Percentiles rank a stretch among this genome's conserved stretches.
These are phyloP conservation scores for Callosobruchus maculatus DNA, from an alignment of 2,888 invertebrate species.

Conservation along the genomic window DNA sequence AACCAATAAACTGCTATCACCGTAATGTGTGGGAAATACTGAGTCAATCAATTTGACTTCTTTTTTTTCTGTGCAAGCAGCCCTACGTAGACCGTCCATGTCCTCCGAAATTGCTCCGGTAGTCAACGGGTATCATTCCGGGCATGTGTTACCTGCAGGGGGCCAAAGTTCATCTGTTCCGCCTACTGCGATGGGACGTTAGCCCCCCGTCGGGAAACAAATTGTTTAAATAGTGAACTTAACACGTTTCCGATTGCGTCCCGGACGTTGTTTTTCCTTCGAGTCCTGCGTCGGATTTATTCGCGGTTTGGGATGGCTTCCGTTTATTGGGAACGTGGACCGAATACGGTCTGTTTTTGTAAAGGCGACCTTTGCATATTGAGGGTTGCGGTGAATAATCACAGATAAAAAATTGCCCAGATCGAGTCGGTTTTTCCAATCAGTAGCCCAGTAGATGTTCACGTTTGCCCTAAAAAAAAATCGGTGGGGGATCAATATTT, in stretches of 20 bases:
- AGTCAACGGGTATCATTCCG: conserved; percentile 18
- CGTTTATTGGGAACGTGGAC: not conserved
- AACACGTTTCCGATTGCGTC: conserved; percentile 34
- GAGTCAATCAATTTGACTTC: too few relatives aligned
- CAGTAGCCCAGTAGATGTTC: too few relatives aligned
- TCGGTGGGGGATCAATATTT: too few relatives aligned
- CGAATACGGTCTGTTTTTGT: not conserved
- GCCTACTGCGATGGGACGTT: conserved; percentile 28
- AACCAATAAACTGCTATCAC: too few relatives aligned
- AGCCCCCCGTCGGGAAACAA: conserved; percentile 33
- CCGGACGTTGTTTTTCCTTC: not conserved
- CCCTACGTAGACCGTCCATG: too few relatives aligned
- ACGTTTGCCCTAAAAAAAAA: too few relatives aligned
- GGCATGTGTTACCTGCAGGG: conserved; percentile 31
- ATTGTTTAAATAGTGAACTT: conserved; percentile 38
- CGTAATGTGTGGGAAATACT: too few relatives aligned
- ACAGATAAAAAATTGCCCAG: too few relatives aligned
- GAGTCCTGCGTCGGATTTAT: not conserved
- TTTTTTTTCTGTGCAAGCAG: too few relatives aligned
- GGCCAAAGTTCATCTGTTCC: conserved; percentile 32
- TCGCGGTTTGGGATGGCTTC: not conserved
- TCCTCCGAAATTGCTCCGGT: not conserved
- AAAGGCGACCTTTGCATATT: too few relatives aligned
- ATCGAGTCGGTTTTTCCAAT: too few relatives aligned
- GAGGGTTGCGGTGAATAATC: too few relatives aligned